Conservation (phyloP, 2,888 invertebrate species). For the Drosophila algonquin region DNA sequence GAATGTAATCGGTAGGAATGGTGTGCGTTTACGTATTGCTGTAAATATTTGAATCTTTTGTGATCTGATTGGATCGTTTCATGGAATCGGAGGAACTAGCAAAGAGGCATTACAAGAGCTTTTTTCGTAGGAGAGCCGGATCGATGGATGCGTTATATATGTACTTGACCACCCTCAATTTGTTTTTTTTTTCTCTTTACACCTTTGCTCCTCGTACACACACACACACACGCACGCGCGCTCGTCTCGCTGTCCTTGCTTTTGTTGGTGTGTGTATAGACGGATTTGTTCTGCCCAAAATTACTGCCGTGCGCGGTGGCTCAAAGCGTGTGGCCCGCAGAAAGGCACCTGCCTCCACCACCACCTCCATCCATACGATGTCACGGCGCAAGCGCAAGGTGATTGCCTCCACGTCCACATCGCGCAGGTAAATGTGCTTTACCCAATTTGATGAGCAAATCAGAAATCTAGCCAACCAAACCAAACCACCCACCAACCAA, state of each 20-base stretch:
- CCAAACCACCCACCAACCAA: constrained; percentile 2
- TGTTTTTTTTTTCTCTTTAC: background rate
- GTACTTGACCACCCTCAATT: background rate
- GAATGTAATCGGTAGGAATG: no score
- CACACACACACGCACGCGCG: background rate
- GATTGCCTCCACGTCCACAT: constrained; percentile 34
- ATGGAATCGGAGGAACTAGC: background rate
- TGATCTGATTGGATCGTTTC: background rate
- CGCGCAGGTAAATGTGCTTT: constrained; percentile 64
- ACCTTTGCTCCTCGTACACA: background rate
- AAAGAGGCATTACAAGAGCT: background rate
- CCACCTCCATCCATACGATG: constrained; percentile 50
- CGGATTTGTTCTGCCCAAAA: constrained; percentile 43
- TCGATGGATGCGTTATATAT: background rate
- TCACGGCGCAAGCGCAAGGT: constrained; percentile 64
- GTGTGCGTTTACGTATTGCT: background rate
- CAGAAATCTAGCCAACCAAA: background rate
- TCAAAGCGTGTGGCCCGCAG: constrained; percentile 60
- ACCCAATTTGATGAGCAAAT: background rate
- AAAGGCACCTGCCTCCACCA: constrained; percentile 41
- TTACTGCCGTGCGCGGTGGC: constrained; percentile 48
- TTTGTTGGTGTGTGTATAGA: constrained; percentile 37
- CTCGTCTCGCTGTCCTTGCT: constrained; percentile 20
- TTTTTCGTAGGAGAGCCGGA: background rate
- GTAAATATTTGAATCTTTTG: background rate